Conservation (phyloP, 35 echinoderm and acorn worm species). For the Heliocidaris tuberculata region DNA sequence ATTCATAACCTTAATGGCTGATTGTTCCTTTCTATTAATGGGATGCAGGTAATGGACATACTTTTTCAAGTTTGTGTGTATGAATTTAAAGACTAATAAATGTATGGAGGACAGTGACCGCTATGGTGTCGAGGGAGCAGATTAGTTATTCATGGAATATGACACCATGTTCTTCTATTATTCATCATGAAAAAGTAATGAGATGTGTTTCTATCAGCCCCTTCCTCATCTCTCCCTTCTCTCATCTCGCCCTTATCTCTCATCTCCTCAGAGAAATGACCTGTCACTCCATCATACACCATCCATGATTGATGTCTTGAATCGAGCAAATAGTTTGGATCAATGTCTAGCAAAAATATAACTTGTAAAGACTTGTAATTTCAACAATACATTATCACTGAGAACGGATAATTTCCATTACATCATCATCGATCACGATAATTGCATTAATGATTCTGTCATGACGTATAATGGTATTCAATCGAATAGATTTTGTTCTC, state of each 20-base stretch:
- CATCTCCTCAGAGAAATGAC: neutral
- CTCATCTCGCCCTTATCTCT: neutral
- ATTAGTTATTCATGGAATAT: slow-evolving; percentile 19
- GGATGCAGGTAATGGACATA: no score
- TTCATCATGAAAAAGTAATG: neutral
- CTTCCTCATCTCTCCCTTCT: neutral
- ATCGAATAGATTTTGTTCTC: neutral
- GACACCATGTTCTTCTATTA: neutral
- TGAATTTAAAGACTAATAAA: neutral
- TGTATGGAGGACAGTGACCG: neutral
- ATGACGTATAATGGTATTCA: neutral
- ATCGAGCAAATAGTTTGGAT: neutral
- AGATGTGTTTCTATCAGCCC: slow-evolving; percentile 1
- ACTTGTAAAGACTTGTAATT: neutral
- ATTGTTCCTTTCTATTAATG: no score
- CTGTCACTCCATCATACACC: neutral
- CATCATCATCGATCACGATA: neutral
- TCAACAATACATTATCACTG: neutral
- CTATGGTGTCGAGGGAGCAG: neutral
- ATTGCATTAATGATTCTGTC: neutral
- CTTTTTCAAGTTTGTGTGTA: neutral
- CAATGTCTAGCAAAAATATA: neutral
- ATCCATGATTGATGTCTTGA: neutral
- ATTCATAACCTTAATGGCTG: no score
- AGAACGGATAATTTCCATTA: neutral